A percentile compares a stretch with the other conserved stretches of the same genome.
Evolutionary conservation across 2,888 invertebrate genomes (phyloP).

Genomic region (Cacoxenus indagator): DNA sequence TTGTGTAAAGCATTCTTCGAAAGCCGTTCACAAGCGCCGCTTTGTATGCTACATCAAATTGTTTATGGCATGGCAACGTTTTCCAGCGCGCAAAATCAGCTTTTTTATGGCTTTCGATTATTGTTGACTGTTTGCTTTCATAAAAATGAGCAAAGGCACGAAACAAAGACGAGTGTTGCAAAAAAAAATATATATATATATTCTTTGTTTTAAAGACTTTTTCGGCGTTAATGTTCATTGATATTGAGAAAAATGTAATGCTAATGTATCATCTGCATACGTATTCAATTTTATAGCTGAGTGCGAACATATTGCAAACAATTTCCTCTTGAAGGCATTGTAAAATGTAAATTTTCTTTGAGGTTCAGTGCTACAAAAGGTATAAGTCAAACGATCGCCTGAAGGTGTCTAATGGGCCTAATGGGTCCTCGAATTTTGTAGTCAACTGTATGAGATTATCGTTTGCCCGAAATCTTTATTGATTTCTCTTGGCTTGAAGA

Average conservation of each 20-base stretch:
- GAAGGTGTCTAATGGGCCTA: too few species aligned
- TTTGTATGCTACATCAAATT: slow-evolving; percentile 6
- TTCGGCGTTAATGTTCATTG: slow-evolving; percentile 40
- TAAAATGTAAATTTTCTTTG: not conserved
- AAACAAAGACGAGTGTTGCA: not conserved
- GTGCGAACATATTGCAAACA: not conserved
- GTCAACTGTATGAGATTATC: too few species aligned
- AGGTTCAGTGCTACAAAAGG: too few species aligned
- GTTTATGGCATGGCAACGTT: too few species aligned
- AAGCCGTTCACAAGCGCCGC: slow-evolving; percentile 2
- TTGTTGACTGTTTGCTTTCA: slow-evolving; percentile 50
- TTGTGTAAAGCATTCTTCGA: not conserved
- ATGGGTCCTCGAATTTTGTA: too few species aligned
- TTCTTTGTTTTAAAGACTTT: slow-evolving; percentile 24
- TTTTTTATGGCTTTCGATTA: slow-evolving; percentile 59
- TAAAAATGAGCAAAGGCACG: slow-evolving; percentile 13
- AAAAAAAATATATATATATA: slow-evolving; percentile 8
- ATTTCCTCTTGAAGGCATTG: not conserved
- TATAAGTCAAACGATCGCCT: too few species aligned
- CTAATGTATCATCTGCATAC: slow-evolving; percentile 47
- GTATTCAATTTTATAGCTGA: slow-evolving; percentile 3
- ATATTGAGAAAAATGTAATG: slow-evolving; percentile 44
- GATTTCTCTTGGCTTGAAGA: too few species aligned
- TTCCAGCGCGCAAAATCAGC: too few species aligned
- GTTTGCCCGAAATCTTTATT: too few species aligned